These are phyloP conservation scores for Periparus ater DNA, from an alignment of 2,797 vertebrate genomes.

Conservation along the genomic window DNA sequence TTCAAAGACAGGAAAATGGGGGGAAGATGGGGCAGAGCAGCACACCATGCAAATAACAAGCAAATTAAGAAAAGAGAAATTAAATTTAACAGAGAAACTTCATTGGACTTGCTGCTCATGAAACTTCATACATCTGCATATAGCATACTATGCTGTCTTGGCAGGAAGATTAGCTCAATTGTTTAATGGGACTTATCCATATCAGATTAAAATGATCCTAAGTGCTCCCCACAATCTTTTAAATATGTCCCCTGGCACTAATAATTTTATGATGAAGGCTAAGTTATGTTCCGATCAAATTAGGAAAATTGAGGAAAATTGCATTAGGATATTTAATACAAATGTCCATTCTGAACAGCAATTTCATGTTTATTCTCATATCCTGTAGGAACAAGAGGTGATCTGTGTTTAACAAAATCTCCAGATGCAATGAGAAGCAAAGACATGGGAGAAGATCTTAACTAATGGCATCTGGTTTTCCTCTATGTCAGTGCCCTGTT, in stretches of 20 bases:
- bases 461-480: background rate
- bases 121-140: background rate
- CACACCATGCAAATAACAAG: background rate
- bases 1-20: background rate
- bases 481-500: background rate
- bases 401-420: constrained; percentile 10
- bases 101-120: background rate
- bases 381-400: background rate
- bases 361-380: background rate
- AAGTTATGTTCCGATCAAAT: constrained; percentile 10
- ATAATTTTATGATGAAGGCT: constrained; percentile 11
- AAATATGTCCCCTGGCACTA: constrained; percentile 7
- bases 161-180: background rate
- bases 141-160: background rate
- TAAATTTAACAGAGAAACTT: background rate
- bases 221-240: constrained; percentile 5
- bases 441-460: background rate
- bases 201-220: constrained; percentile 18
- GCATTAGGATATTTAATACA: constrained; percentile 25
- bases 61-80: background rate
- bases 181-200: background rate
- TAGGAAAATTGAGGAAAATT: constrained; percentile 26
- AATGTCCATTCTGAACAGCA: constrained; percentile 3
- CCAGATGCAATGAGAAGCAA: background rate
- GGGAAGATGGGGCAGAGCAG: background rate